These are phyloP conservation scores for Cydia amplana DNA, from an alignment of 1,140 invertebrate species.

Conservation along the genomic window DNA sequence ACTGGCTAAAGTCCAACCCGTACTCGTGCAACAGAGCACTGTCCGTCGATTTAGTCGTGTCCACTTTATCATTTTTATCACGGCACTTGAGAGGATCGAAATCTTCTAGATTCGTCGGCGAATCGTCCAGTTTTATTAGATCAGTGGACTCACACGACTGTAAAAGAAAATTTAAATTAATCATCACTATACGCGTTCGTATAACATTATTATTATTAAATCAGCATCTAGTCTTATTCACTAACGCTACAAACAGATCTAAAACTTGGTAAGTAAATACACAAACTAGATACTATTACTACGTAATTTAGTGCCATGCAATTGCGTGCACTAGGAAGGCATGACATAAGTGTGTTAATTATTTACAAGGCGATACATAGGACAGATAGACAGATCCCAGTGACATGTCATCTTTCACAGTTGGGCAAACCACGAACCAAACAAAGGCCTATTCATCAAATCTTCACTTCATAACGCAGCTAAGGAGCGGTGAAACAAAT, in stretches of 20 bases:
- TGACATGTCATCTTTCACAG: slow-evolving; percentile 4
- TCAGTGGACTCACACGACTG: slow-evolving; percentile 70
- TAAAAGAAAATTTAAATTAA: slow-evolving; percentile 62
- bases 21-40: slow-evolving; percentile 80
- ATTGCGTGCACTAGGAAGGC: slow-evolving; percentile 27
- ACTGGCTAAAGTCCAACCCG: slow-evolving; percentile 79
- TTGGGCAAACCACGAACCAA: not conserved
- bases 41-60: slow-evolving; percentile 66
- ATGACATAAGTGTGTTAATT: slow-evolving; percentile 24
- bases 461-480: slow-evolving; percentile 3
- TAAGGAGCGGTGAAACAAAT: not conserved
- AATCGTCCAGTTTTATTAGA: slow-evolving; percentile 74
- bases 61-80: slow-evolving; percentile 59
- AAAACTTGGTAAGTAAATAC: not conserved
- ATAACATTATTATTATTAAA: not conserved
- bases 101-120: slow-evolving; percentile 65
- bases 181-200: slow-evolving; percentile 34
- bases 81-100: slow-evolving; percentile 72
- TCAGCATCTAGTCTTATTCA: not conserved
- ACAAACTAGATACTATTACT: slow-evolving; percentile 16
- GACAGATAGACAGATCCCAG: slow-evolving; percentile 9
- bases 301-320: slow-evolving; percentile 26
- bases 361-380: slow-evolving; percentile 16
- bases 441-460: not conserved
- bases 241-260: slow-evolving; percentile 12